Conservation (phyloP, 92 coral and sea anemone species). For the Montipora capitata region DNA sequence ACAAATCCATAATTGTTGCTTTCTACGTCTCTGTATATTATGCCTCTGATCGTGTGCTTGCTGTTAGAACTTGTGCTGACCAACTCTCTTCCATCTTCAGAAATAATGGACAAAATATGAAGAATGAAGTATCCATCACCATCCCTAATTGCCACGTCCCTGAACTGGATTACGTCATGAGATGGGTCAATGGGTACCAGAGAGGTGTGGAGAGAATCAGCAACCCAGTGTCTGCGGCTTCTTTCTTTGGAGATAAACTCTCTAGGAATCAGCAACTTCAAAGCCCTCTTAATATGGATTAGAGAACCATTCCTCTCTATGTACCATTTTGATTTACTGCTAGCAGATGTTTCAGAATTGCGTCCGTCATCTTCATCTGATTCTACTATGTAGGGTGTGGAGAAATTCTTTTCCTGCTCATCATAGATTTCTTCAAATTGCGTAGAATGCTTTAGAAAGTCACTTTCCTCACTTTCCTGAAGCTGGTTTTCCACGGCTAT, state of each 20-base stretch:
- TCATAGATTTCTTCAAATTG: too few species aligned
- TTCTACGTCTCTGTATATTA: slow-evolving; percentile 17
- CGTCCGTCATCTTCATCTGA: too few species aligned
- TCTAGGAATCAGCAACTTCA: slow-evolving; percentile 43
- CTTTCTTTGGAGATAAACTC: slow-evolving; percentile 67
- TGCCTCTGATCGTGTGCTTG: slow-evolving; percentile 31
- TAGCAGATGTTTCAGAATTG: too few species aligned
- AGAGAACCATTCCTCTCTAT: too few species aligned
- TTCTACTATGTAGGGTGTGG: too few species aligned
- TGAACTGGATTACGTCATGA: slow-evolving; percentile 31
- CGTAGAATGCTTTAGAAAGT: too few species aligned
- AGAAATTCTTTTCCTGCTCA: too few species aligned
- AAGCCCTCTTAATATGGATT: too few species aligned
- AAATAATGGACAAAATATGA: slow-evolving; percentile 27
- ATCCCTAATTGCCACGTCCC: slow-evolving; percentile 48
- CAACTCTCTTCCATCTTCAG: slow-evolving; percentile 42
- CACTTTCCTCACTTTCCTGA: too few species aligned
- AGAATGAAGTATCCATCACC: slow-evolving; percentile 1
- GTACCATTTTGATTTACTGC: too few species aligned
- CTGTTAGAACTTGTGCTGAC: slow-evolving; percentile 20
- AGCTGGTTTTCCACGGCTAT: too few species aligned
- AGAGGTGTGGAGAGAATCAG: slow-evolving; percentile 21
- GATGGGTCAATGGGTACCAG: slow-evolving; percentile 31
- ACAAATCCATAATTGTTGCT: slow-evolving; percentile 18
- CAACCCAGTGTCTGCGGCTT: slow-evolving; percentile 63